These are phyloP conservation scores for Pristionchus japonicus DNA, from an alignment of 2,888 invertebrate species.

Conservation along the genomic window DNA sequence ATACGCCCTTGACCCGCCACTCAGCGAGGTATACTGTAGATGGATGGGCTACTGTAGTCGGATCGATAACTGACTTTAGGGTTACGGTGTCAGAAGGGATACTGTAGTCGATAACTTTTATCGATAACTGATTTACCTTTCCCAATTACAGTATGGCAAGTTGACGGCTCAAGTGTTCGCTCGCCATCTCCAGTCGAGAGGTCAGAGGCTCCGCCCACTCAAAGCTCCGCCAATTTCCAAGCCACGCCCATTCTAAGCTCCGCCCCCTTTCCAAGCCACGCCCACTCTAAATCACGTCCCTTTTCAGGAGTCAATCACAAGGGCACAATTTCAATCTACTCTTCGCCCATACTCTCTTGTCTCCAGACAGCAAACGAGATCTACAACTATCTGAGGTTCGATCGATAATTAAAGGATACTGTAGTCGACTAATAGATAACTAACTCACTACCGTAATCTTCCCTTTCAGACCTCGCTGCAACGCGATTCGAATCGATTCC, in stretches of 20 bases:
- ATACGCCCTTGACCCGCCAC: slow-evolving; percentile 31
- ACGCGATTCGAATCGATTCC: slow-evolving; percentile 38
- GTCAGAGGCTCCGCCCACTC: slow-evolving; percentile 6
- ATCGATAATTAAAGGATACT: neutral
- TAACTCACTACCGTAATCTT: neutral
- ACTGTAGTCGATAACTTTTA: no score
- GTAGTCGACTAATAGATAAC: neutral
- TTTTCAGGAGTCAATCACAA: slow-evolving; percentile 33
- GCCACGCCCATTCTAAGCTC: no score
- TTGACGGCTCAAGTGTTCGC: slow-evolving; percentile 33
- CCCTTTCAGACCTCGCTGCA: slow-evolving; percentile 6
- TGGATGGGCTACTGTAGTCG: neutral
- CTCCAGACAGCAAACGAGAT: slow-evolving; percentile 45
- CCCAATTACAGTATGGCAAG: slow-evolving; percentile 10
- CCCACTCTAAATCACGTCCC: neutral
- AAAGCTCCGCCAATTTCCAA: no score
- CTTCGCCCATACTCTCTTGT: slow-evolving; percentile 27
- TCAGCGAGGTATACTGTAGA: slow-evolving; percentile 36
- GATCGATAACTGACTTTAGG: neutral
- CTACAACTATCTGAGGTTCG: slow-evolving; percentile 27
- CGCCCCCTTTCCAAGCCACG: neutral
- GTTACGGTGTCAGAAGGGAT: neutral
- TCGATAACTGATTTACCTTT: no score
- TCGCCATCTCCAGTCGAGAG: slow-evolving; percentile 32
- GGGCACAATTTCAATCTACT: slow-evolving; percentile 8